Percentiles rank a stretch among this genome's conserved stretches.
Evolutionary conservation across 2,888 invertebrate genomes (phyloP).

Genomic region (Drosophila recens): DNA sequence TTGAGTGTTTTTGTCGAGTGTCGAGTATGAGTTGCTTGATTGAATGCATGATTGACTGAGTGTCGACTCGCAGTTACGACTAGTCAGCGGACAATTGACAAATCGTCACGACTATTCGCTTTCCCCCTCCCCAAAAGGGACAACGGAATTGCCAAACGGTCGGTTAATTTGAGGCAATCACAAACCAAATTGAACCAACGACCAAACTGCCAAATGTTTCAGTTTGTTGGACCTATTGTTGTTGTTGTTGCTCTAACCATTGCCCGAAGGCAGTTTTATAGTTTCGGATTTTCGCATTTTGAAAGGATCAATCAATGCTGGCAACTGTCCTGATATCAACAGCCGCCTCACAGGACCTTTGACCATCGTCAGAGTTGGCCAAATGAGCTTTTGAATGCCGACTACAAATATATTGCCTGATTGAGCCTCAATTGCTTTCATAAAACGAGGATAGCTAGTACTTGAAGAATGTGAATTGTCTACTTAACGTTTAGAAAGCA

Average conservation of each 20-base stretch:
- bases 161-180: slow-evolving; percentile 78
- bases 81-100: slow-evolving; percentile 67
- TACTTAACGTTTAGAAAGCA: neutral
- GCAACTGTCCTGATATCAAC: slow-evolving; percentile 23
- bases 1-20: slow-evolving; percentile 37
- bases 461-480: neutral
- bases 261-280: slow-evolving; percentile 42
- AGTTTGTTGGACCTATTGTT: slow-evolving; percentile 7
- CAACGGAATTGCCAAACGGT: slow-evolving; percentile 50
- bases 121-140: slow-evolving; percentile 20
- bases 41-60: slow-evolving; percentile 74
- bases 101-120: slow-evolving; percentile 50
- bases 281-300: slow-evolving; percentile 35
- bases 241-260: slow-evolving; percentile 19
- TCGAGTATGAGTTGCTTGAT: slow-evolving; percentile 60
- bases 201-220: slow-evolving; percentile 33
- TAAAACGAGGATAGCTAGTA: neutral
- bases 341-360: slow-evolving; percentile 5
- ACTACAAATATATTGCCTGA: slow-evolving; percentile 13
- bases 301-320: slow-evolving; percentile 65
- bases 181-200: slow-evolving; percentile 64
- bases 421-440: slow-evolving; percentile 3
- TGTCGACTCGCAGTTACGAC: slow-evolving; percentile 26
- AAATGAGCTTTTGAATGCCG: slow-evolving; percentile 45
- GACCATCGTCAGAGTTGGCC: slow-evolving; percentile 8